Conservation (phyloP, 2,888 invertebrate species). For the Octonoba sinensis region DNA sequence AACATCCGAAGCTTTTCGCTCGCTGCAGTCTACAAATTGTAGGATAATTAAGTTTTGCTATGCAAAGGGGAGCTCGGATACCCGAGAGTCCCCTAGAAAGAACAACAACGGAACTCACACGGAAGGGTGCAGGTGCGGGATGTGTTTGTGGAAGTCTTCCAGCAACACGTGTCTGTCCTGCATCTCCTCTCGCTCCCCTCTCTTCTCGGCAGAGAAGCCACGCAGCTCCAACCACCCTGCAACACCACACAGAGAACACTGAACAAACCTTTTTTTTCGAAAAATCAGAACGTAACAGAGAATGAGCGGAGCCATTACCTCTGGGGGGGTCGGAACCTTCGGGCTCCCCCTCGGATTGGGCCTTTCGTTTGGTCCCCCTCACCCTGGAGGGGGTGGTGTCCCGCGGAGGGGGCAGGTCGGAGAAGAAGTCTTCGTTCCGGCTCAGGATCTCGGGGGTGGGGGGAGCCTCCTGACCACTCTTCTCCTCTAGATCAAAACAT, state of each 20-base stretch:
- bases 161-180: slow-evolving; percentile 73
- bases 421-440: slow-evolving; percentile 24
- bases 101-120: too few species aligned
- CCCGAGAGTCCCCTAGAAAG: too few species aligned
- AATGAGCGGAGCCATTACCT: too few species aligned
- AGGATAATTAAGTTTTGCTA: too few species aligned
- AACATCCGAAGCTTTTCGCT: too few species aligned
- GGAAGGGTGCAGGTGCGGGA: slow-evolving; percentile 68
- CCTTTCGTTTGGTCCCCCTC: slow-evolving; percentile 37
- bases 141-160: slow-evolving; percentile 69
- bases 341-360: slow-evolving; percentile 16
- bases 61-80: too few species aligned
- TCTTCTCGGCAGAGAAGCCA: slow-evolving; percentile 67
- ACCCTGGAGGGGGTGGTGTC: background rate
- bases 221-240: slow-evolving; percentile 63
- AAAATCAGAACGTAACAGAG: slow-evolving; percentile 13
- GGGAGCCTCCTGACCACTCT: too few species aligned
- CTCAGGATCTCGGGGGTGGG: too few species aligned
- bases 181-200: slow-evolving; percentile 75
- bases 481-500: too few species aligned
- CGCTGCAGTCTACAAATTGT: too few species aligned
- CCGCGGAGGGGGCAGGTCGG: slow-evolving; percentile 39
- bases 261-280: slow-evolving; percentile 28
- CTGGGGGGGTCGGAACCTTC: background rate
- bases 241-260: slow-evolving; percentile 2